phyloP scores from a whole-genome alignment of 2,113 vertebrate species.

The Myrmecobius fasciatus region DNA sequence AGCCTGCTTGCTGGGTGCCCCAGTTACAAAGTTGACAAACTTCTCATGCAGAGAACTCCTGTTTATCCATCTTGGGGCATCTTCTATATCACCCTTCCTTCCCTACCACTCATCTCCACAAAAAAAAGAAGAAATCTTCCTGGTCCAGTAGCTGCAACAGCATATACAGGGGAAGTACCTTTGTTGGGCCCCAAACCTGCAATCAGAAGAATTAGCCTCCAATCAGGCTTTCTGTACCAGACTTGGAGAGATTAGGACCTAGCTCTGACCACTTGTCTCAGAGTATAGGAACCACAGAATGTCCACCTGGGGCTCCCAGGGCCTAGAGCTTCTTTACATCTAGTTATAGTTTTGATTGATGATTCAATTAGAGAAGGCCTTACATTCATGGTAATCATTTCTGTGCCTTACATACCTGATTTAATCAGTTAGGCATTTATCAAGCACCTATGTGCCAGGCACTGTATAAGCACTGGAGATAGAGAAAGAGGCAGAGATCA shows the following conservation, averaged over 20 bases:
- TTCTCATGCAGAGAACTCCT: conserved; percentile 63
- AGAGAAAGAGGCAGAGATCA: too few relatives aligned
- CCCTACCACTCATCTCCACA: conserved; percentile 47
- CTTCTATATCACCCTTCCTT: conserved; percentile 58
- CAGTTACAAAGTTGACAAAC: conserved; percentile 83
- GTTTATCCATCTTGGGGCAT: conserved; percentile 3
- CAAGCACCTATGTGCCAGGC: too few relatives aligned
- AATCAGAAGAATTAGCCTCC: not conserved
- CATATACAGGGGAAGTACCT: not conserved
- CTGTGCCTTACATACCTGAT: too few relatives aligned
- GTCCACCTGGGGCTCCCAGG: rapidly evolving
- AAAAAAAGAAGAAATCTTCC: not conserved
- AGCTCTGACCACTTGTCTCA: not conserved
- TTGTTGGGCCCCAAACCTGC: not conserved
- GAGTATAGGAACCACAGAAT: not conserved
- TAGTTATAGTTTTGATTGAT: too few relatives aligned
- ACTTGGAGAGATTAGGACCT: not conserved
- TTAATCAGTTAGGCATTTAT: too few relatives aligned
- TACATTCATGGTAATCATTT: too few relatives aligned
- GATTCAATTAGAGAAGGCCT: too few relatives aligned
- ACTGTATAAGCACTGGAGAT: too few relatives aligned
- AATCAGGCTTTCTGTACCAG: not conserved
- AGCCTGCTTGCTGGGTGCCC: conserved; percentile 79
- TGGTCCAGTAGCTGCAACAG: not conserved
- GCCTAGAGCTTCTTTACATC: too few relatives aligned